Base-by-base conservation (phyloP, 64 coral and sea anemone species). In the Stylophora pistillata region DNA sequence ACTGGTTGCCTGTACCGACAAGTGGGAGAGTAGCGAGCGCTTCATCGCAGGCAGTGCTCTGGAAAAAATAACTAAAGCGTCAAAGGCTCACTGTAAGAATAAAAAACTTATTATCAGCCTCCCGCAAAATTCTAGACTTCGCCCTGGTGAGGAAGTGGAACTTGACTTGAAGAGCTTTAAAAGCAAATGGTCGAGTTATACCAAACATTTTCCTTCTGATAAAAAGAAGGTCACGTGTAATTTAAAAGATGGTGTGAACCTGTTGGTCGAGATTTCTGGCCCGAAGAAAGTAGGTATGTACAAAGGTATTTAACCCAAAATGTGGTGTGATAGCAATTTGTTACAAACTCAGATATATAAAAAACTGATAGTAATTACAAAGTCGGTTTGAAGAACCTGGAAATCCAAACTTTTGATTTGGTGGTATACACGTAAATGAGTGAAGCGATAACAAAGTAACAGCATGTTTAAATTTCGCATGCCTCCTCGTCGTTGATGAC, bases 141-240 rank as follows among this genome's bases (percentile, higher is more conserved):
- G 77, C 31, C 56, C 77, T 31, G 77, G 77, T 59, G 18, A 59
- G 4, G 56, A n/a, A 14, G 26, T 79, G n/a, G 15, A 14, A 11
- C 10, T 79, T 79, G 9, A 30, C 56, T 12, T 79, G 56, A 30
- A 26, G 15, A 25, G 15, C 13, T 58, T 79, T 12, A 58, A 79
- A 31, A 55, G 55, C 59, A 25, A 58, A 55, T 13, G 26, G 26
- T 79, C 77, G 4, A 55, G 55, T 1, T 79, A 16, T 60, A 79
- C 77, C 14, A 79, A 79, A n/a, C 77, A 79, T 17, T 15, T n/a
- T 79, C 17, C 77, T 25, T 30, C 77, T 29, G 77, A 79, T n/a
- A 56, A 79, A 3, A 59, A n/a, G 10, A 5, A 79, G 9, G 14
- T 79, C 26, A 60, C 58, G 17, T 60, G 58, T 12, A 60, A 56